Conservation (phyloP, 2,888 invertebrate species). For the Exocentrus adspersus region DNA sequence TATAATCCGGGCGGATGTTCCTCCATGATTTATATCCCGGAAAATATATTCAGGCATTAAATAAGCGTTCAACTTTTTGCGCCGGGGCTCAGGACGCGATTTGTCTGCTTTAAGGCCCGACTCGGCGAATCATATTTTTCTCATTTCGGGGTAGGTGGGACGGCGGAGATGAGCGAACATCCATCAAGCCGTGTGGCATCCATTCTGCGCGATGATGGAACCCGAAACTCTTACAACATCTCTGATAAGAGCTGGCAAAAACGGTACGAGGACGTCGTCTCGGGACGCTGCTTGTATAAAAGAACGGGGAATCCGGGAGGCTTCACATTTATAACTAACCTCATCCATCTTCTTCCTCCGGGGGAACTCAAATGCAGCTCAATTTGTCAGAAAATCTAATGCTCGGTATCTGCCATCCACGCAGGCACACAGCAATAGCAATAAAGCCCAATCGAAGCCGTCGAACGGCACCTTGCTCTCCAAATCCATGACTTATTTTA, state of each 20-base stretch:
- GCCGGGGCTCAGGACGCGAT: conserved; percentile 45
- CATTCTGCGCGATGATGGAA: conserved; percentile 62
- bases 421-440: conserved; percentile 43
- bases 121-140: conserved; percentile 52
- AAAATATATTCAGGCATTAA: conserved; percentile 43
- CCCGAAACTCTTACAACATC: conserved; percentile 63
- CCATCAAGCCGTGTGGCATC: conserved; percentile 55
- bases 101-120: conserved; percentile 44
- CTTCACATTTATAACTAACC: conserved; percentile 68
- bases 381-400: conserved; percentile 67
- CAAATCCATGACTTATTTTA: conserved; percentile 50
- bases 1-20: conserved; percentile 22
- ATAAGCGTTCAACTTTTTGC: conserved; percentile 48
- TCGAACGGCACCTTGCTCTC: conserved; percentile 42
- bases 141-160: conserved; percentile 43
- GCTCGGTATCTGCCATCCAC: conserved; percentile 54
- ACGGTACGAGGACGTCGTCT: conserved; percentile 59
- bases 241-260: conserved; percentile 61
- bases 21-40: conserved; percentile 39
- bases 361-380: conserved; percentile 65
- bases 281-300: conserved; percentile 63
- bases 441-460: conserved; percentile 46
- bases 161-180: conserved; percentile 54
- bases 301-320: conserved; percentile 64
- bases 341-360: conserved; percentile 66